These are phyloP conservation scores for Alentia gelatinosa DNA, from an alignment of 2,888 invertebrate species.

Conservation along the genomic window DNA sequence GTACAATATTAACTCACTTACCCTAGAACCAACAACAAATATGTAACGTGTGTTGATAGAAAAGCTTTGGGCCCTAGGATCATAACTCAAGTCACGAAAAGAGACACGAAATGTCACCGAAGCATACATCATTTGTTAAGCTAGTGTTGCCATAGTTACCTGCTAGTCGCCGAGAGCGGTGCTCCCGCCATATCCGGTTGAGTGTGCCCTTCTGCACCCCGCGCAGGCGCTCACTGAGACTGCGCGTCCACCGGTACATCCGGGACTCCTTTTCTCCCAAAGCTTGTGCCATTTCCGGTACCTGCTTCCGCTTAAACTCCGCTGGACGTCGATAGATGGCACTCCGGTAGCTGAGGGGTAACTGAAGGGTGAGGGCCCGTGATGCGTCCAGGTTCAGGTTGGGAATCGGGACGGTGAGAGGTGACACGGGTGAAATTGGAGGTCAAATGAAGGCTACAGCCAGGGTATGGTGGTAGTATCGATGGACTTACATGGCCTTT, in stretches of 20 bases:
- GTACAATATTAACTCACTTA: too few relatives aligned
- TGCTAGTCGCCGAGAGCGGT: constrained; percentile 70
- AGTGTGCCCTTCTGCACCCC: constrained; percentile 69
- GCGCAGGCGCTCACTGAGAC: constrained; percentile 74
- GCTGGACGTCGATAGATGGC: background rate
- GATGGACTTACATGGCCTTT: too few relatives aligned
- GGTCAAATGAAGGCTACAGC: too few relatives aligned
- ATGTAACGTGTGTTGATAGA: too few relatives aligned
- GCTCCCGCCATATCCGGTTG: constrained; percentile 69
- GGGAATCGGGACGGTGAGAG: too few relatives aligned
- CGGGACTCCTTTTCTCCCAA: constrained; percentile 12
- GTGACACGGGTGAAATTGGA: too few relatives aligned
- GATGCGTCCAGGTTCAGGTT: too few relatives aligned
- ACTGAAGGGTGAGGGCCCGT: background rate
- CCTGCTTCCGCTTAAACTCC: background rate
- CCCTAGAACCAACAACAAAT: too few relatives aligned
- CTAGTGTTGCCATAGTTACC: constrained; percentile 65
- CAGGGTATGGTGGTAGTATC: too few relatives aligned
- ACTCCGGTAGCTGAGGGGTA: background rate
- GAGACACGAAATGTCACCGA: background rate
- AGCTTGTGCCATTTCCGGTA: background rate
- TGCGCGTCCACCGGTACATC: constrained; percentile 71
- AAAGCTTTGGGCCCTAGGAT: too few relatives aligned
- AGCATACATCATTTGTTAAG: background rate
- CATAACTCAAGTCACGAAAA: too few relatives aligned